Evolutionary conservation across 92 coral and sea anemone genomes (phyloP), one percentile per base, ranked within the genome.

Genomic region (Hydrozoanthus gracilis): DNA sequence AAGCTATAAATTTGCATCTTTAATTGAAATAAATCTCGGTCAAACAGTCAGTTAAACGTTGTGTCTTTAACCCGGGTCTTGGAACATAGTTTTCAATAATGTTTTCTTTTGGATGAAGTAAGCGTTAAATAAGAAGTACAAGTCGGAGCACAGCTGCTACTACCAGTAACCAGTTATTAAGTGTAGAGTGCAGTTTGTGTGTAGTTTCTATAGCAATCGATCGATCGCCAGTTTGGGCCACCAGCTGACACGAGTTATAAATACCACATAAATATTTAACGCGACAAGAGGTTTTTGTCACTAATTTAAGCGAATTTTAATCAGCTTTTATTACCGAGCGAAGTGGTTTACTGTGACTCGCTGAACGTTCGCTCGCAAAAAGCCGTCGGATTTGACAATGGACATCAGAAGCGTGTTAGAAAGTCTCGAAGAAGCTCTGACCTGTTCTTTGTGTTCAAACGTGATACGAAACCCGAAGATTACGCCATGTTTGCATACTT

Each of bases 401-500:
- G 98, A 95, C 72, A 91, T 95, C 76, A 72, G 87, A 60, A 89
- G 75, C 58, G 83, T 95, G 8, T 79, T 95, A 77, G 92, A 95
- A 77, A 91, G 85, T 77, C 93, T 95, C 10, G 98, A 95, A 73
- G 95, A 91, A 74, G 87, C 92, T 3, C 82, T 95, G 13, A 95
- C 94, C 8, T 95, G 98, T 76, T 86, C 89, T 27, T 51, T 80
- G 6, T 95, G 98, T 82, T 93, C 95, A 16, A 95, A 95, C 51
- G 93, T 95, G 58, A 89, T 91, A 80, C 87, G 88, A 44, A 93
- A 95, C 55, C 98, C 98, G 6, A 92, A 90, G 88, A 89, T 95
- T 49, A 91, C 98, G n/a, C 95, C 98, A 39, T 95, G 98, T 91
- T 79, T 95, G 56, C 98, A 95, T 82, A 88, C 98, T 27, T 95